Evolutionary conservation across 2,113 vertebrate species (phyloP), one percentile per base, ranked within the genome.

Genomic region (Eulemur macaco): DNA sequence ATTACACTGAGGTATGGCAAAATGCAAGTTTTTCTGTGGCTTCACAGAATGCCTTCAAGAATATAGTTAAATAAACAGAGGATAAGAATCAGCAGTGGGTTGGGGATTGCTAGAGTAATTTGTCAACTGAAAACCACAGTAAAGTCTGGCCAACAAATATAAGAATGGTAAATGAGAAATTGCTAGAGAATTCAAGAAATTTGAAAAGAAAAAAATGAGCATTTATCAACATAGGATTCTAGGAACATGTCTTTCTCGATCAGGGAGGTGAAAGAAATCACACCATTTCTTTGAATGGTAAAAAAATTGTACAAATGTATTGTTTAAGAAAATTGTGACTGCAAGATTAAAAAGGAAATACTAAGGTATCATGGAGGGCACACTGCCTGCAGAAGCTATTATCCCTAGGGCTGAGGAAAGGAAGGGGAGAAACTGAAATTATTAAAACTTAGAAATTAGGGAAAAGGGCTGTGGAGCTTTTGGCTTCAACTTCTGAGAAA

Each of bases 361-460:
- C 11, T 21, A 45, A 27, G 12, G 31, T 13, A 42, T 5, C 1
- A 25, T 7, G 5, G 1, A 54, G 2, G 1, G n/a, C 31, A 31
- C 0, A 31, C 1, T 4, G 42, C 34, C 50, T 11, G 21, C 9
- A 23, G 45, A 68, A 68, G 29, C 7, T 34, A 52, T 14, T 20
- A 13, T 29, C 11, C 17, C n/a, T 39, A 23, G 21, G 4, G 5
- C 3, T 37, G 37, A 94, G 20, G 45, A 56, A 60, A 71, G 42
- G 45, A 45, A 68, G 56, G 54, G 14, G 64, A 20, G 5, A 76
- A 54, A 2, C 7, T 37, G 27, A 60, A 34, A 73, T 50, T 8
- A 58, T 60, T 45, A 42, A 94, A 64, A 80, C 2, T 25, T 25
- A 85, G 50, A 50, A 17, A 50, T 54, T n/a, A 56, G 27, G 83